Conservation (phyloP, 2,113 vertebrate genomes). For the Anoplopoma fimbria region DNA sequence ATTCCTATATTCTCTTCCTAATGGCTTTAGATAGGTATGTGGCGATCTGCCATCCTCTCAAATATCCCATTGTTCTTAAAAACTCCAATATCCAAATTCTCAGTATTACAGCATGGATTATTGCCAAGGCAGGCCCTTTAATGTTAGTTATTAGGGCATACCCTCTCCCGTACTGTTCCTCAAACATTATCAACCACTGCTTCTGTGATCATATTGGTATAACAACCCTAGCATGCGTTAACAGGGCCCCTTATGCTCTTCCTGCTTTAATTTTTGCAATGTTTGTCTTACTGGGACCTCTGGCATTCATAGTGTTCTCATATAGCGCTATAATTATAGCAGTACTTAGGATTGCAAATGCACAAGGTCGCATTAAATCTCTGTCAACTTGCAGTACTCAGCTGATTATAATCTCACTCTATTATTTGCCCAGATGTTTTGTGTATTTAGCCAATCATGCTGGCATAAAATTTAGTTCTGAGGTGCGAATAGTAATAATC, state of each 20-base stretch:
- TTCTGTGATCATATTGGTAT: slow-evolving; percentile 78
- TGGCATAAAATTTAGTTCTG: slow-evolving; percentile 57
- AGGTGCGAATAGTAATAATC: slow-evolving; percentile 64
- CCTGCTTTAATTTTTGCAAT: slow-evolving; percentile 66
- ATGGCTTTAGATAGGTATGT: slow-evolving; percentile 81
- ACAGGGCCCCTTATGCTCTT: slow-evolving; percentile 46
- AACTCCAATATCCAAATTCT: slow-evolving; percentile 56
- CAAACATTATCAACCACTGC: slow-evolving; percentile 72
- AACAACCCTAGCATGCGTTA: slow-evolving; percentile 68
- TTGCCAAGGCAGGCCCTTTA: rapidly evolving
- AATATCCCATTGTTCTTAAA: slow-evolving; percentile 63
- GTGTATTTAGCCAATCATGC: slow-evolving; percentile 70
- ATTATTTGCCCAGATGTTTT: slow-evolving; percentile 75
- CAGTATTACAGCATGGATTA: slow-evolving; percentile 58
- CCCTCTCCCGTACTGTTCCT: slow-evolving; percentile 76
- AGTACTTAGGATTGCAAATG: slow-evolving; percentile 54
- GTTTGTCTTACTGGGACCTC: slow-evolving; percentile 55
- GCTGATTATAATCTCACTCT: slow-evolving; percentile 74
- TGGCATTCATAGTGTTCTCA: slow-evolving; percentile 75
- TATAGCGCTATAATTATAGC: slow-evolving; percentile 69
- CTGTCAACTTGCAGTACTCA: slow-evolving; percentile 80
- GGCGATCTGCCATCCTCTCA: slow-evolving; percentile 75
- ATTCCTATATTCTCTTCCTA: slow-evolving; percentile 56
- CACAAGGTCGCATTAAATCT: slow-evolving; percentile 61
- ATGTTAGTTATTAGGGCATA: slow-evolving; percentile 56